These are phyloP conservation scores for Ephestia elutella DNA, from an alignment of 1,140 invertebrate genomes.

Conservation along the genomic window DNA sequence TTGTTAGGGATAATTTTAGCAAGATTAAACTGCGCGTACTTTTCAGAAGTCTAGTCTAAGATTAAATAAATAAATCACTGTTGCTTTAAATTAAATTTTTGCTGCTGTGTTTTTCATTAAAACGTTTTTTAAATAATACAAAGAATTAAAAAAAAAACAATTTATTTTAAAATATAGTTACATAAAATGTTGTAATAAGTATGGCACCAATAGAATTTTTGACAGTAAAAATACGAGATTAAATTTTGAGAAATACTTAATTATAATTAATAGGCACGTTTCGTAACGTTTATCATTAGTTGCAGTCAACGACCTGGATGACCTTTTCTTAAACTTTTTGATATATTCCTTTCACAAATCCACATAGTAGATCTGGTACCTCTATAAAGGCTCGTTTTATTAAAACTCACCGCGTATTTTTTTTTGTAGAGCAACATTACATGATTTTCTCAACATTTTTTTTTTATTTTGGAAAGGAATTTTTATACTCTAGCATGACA, in stretches of 20 bases:
- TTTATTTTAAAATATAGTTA: not conserved
- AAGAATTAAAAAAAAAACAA: not conserved
- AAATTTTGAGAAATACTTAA: not conserved
- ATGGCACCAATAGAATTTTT: not conserved
- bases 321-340: not conserved
- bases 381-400: not conserved
- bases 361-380: not conserved
- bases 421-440: too few relatives aligned
- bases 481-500: too few relatives aligned
- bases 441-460: too few relatives aligned
- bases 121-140: not conserved
- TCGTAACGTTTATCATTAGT: not conserved
- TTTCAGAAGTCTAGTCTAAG: too few relatives aligned
- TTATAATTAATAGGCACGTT: conserved; percentile 1
- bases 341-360: conserved; percentile 1
- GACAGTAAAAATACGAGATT: not conserved
- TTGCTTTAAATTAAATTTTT: too few relatives aligned
- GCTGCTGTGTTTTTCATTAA: too few relatives aligned
- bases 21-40: too few relatives aligned
- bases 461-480: too few relatives aligned
- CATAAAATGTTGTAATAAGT: not conserved
- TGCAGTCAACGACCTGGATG: not conserved
- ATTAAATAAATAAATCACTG: too few relatives aligned
- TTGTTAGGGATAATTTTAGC: not conserved
- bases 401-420: too few relatives aligned